Base-by-base conservation (phyloP, 2,113 vertebrate genomes). In the Cochlearius cochlearius region DNA sequence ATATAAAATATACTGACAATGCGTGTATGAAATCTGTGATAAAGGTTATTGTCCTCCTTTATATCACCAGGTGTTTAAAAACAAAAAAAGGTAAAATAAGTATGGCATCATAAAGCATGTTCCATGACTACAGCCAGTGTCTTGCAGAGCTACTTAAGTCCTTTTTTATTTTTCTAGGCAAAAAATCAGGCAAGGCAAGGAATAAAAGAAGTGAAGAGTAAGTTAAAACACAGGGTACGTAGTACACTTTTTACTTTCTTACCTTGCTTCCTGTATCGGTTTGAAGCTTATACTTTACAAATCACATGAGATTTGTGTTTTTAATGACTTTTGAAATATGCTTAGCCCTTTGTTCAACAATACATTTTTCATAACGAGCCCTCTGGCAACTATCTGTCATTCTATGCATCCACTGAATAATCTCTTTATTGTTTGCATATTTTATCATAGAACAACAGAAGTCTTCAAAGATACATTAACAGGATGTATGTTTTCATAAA, bases 101-200 rank as follows among this genome's bases (percentile, higher is more conserved):
- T 63, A 36, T 83, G 11, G 23, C 63, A 49, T 86, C 56, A 5
- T 82, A 56, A 87, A 26, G 32, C 60, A 17, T 68, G 36, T 45
- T 90, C 32, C 45, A 8, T 90, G 71, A 64, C 39, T 79, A 27
- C n/a, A 90, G 47, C n/a, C 27, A 72, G 30, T 92, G 29, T 75
- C 62, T 62, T 55, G 11, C 69, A 90, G 71, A 96, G 53, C 34
- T 47, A 30, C 64, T 92, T 88, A 89, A 58, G 58, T 30, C 34
- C 43, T 76, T 86, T 92, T 47, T 20, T 92, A 36, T 58, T 97
- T 92, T 96, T 94, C 90, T 96, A 99, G 99, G 99, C 99, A 97
- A 99, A 99, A 98, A 99, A 96, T 97, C 99, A 99, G 30, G 99
- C 99, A 50, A 99, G 98, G 96, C 99, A 99, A 97, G 99, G 99